Conservation (phyloP, 2,888 invertebrate genomes). For the Aphodius granarius region DNA sequence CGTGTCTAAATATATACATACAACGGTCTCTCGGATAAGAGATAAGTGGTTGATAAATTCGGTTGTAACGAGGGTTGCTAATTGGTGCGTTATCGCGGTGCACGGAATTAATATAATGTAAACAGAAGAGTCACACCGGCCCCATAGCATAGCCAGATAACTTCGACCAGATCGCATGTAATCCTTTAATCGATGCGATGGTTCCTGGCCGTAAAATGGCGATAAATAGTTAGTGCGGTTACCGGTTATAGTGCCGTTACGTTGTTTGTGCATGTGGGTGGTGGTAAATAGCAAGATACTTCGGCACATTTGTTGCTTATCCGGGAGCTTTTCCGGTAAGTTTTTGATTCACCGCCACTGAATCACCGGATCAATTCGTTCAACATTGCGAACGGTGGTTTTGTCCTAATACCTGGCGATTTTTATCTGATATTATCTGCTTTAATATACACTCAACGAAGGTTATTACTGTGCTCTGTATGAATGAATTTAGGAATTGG, state of each 20-base stretch:
- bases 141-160: neutral
- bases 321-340: constrained; percentile 6
- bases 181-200: constrained; percentile 12
- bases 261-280: neutral
- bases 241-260: neutral
- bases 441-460: neutral
- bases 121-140: constrained; percentile 28
- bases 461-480: neutral
- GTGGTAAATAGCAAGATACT: neutral
- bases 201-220: neutral
- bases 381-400: neutral
- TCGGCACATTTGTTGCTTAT: constrained; percentile 5
- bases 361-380: constrained; percentile 7
- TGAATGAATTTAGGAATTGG: neutral
- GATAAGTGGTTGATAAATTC: constrained; percentile 30
- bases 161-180: constrained; percentile 3
- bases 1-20: constrained; percentile 22
- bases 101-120: constrained; percentile 33
- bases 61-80: constrained; percentile 32
- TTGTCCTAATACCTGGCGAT: neutral
- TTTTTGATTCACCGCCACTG: neutral
- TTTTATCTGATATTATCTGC: neutral
- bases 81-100: constrained; percentile 33
- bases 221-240: neutral
- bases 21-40: constrained; percentile 5